Base-by-base conservation (phyloP, 2,113 vertebrate genomes). In the Toxotes jaculatrix region DNA sequence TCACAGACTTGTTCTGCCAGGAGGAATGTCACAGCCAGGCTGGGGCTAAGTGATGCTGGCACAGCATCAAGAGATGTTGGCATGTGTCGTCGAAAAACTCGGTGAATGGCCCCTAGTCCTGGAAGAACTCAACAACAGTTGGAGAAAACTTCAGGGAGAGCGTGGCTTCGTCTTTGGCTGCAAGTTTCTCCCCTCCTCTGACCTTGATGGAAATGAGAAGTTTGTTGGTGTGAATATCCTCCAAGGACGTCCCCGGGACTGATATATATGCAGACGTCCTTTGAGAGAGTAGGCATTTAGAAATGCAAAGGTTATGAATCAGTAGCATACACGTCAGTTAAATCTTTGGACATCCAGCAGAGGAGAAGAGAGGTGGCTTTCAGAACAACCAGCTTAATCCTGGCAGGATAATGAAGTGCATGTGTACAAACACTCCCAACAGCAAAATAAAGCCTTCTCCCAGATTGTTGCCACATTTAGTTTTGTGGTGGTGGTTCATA, bases 21-120 rank as follows among this genome's bases (percentile, higher is more conserved):
- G 59, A 93, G 94, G 92, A 91, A 94, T 86, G 91, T 93, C 92
- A 93, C 80, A 77, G 84, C 83, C 89, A 59, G 67, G 72, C 80
- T 74, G 77, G 79, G 77, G 80, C 92, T 87, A 88, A 93, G 84
- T 40, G 23, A 74, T 47, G 83, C 80, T 93, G 90, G 90, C 92
- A 85, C 32, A 13, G 75, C 90, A 87, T 92, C 93, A 86, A 83
- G 81, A 84, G 73, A 73, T 32, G 72, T 59, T 89, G 92, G 86
- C 84, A 83, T 90, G 88, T 82, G 83, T 84, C 74, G 80, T 59
- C 38, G 42, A 42, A 79, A 88, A 87, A 66, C 79, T 61, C 72
- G 80, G 60, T 51, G 67, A 65, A 87, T 72, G 55, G 69, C 61
- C 74, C 51, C 42, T 23, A 14, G 83, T 78, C 61, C 66, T 68